phyloP scores from a whole-genome alignment of 37 sponge, comb jelly and placozoan species.

The Crambe crambe region DNA sequence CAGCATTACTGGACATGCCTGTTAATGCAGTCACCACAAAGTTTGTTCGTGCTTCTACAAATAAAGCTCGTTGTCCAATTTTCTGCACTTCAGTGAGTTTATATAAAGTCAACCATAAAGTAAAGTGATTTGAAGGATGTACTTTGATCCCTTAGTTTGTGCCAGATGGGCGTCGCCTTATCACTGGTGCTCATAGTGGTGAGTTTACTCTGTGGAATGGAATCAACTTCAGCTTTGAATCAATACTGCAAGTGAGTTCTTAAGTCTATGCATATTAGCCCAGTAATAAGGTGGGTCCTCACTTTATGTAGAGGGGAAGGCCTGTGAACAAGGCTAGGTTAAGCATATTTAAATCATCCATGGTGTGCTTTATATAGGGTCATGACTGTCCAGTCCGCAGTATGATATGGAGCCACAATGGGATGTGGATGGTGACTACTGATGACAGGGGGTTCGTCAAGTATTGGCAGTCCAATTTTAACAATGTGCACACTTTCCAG shows the following conservation, averaged over 20 bases:
- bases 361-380: constrained; percentile 53
- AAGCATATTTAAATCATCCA: neutral
- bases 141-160: constrained; percentile 74
- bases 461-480: constrained; percentile 99
- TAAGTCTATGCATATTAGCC: neutral
- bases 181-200: constrained; percentile 93
- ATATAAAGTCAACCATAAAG: neutral
- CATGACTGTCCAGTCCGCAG: constrained; percentile 92
- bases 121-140: neutral
- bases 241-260: constrained; percentile 81
- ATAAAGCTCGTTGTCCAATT: constrained; percentile 94
- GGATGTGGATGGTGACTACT: constrained; percentile 89
- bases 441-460: constrained; percentile 93
- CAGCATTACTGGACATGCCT: constrained; percentile 56
- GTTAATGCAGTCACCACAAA: constrained; percentile 91
- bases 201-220: constrained; percentile 99
- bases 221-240: constrained; percentile 92
- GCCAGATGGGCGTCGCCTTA: constrained; percentile 92
- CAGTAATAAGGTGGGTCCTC: neutral
- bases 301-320: no score
- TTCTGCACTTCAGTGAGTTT: constrained; percentile 84
- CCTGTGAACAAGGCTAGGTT: neutral
- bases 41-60: constrained; percentile 80
- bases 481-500: constrained; percentile 94
- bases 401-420: constrained; percentile 92